These are phyloP conservation scores for Elymnias hypermnestra DNA, from an alignment of 1,140 invertebrate genomes.

Conservation along the genomic window DNA sequence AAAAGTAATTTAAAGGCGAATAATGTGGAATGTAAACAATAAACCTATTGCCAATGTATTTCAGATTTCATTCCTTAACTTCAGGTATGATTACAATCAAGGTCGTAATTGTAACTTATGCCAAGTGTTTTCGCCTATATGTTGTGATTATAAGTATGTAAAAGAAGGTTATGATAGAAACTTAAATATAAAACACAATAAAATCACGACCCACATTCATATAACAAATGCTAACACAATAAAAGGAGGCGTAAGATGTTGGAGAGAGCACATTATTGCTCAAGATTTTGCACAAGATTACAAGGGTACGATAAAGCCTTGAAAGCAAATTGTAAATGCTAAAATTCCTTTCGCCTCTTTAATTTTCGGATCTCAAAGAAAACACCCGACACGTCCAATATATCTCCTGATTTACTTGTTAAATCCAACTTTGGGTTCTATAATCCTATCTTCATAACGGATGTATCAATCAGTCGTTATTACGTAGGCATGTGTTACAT, in stretches of 20 bases:
- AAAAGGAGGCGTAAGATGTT: constrained; percentile 15
- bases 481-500: constrained; percentile 42
- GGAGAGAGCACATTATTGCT: constrained; percentile 11
- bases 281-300: constrained; percentile 18
- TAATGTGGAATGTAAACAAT: no score
- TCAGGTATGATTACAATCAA: no score
- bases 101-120: no score
- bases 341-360: constrained; percentile 18
- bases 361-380: constrained; percentile 23
- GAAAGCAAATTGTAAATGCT: constrained; percentile 14
- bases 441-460: constrained; percentile 47
- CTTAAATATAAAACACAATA: constrained; percentile 7
- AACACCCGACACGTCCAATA: constrained; percentile 38
- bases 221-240: constrained; percentile 21
- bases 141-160: no score
- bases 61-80: no score
- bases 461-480: constrained; percentile 64
- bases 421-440: constrained; percentile 38
- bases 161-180: not conserved
- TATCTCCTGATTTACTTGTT: constrained; percentile 48
- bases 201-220: constrained; percentile 9
- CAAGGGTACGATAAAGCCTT: constrained; percentile 10
- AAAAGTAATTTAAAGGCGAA: no score
- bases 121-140: no score
- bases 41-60: no score